These are phyloP conservation scores for Aradophagus sp. DNA, from an alignment of 1,140 invertebrate species.

Conservation along the genomic window DNA sequence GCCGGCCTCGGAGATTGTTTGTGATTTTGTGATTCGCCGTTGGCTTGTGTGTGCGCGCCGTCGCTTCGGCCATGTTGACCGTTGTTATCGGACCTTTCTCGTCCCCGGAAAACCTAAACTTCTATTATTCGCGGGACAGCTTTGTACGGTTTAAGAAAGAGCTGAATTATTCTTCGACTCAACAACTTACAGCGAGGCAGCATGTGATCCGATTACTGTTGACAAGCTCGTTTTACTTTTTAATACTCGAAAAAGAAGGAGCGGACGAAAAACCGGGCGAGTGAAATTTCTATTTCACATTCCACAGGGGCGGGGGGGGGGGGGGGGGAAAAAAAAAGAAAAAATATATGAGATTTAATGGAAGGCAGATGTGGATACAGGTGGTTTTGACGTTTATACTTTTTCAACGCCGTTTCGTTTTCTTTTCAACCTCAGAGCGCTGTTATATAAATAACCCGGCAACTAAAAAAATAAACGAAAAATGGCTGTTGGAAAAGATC, in stretches of 20 bases:
- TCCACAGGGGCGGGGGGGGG: conserved; percentile 8
- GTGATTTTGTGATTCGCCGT: conserved; percentile 17
- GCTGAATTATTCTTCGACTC: conserved; percentile 23
- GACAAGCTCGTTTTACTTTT: conserved; percentile 40
- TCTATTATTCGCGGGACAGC: conserved; percentile 28
- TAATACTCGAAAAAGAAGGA: too few relatives aligned
- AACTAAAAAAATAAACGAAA: too few relatives aligned
- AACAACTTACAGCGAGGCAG: conserved; percentile 30
- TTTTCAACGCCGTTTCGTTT: too few relatives aligned
- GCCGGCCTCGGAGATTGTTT: conserved; percentile 9
- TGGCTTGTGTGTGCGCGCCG: background rate
- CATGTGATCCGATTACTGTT: conserved; percentile 48
- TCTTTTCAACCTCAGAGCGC: too few relatives aligned
- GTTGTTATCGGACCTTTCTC: conserved; percentile 39
- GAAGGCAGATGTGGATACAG: too few relatives aligned
- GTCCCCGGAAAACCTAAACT: conserved; percentile 22
- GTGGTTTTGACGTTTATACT: too few relatives aligned
- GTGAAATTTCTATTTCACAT: conserved; percentile 26
- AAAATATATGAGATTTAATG: too few relatives aligned
- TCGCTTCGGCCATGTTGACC: conserved; percentile 3
- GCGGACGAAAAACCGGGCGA: conserved; percentile 28
- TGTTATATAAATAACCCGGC: too few relatives aligned
- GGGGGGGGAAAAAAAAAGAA: too few relatives aligned
- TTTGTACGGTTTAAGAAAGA: conserved; percentile 28
- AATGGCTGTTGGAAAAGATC: too few relatives aligned